Evolutionary conservation across 2,888 invertebrate genomes (phyloP), one percentile per base, ranked within the genome.

Genomic region (Stenodema calcarata): DNA sequence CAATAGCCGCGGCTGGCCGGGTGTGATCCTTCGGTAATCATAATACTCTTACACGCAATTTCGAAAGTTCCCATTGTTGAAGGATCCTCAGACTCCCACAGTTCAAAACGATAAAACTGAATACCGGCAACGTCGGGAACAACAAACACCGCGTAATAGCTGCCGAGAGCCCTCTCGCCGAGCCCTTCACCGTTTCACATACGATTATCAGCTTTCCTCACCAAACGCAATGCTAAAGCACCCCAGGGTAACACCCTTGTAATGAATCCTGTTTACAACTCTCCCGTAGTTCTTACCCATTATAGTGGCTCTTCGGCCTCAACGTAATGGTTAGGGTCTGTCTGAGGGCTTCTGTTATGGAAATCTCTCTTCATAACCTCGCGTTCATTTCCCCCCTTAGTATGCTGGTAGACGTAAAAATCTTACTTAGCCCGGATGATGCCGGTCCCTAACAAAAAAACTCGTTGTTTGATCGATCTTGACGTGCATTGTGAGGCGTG

Each of bases 201-300:
- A 69, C 75, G 84, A 84, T 84, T 84, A 84, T 75, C 84, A 75
- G 47, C 73, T 75, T 80, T 54, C 28, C 47, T n/a, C 80, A n/a
- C 54, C 23, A 80, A 54, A 23, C 54, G 30, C 80, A 47, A 44
- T 28, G 14, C 44, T 12, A 28, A 44, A 42, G 28, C 70, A 41
- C 69, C 42, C 42, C 75, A 30, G n/a, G 35, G 84, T 84, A 73
- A 73, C 47, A 28, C 84, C 84, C 75, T 73, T 84, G 84, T 84
- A 84, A 84, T 84, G 84, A 84, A 84, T 73, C 84, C 84, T 47
- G 84, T 84, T 84, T 84, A 84, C 84, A 84, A 47, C 47, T 28
- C 82, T 18, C 30, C 75, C 78, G 23, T 78, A 78, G 78, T 78
- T 78, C 78, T 9, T 30, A 16, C 73, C 73, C 73, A 73, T 73